Conservation (phyloP, 1,140 invertebrate genomes). For the Drosophila aff. region DNA sequence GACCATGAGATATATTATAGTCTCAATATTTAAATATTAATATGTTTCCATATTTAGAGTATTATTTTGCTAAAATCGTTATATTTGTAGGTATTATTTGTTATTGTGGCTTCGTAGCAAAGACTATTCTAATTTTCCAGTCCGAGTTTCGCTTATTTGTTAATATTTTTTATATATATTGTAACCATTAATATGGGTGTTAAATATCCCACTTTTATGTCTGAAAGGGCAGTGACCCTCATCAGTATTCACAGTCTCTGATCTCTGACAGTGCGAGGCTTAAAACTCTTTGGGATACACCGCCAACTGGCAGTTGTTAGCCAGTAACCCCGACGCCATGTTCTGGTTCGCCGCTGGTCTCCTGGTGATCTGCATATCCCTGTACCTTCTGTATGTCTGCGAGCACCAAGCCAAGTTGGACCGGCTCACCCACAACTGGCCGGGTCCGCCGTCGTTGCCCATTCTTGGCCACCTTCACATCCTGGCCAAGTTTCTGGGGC, state of each 20-base stretch:
- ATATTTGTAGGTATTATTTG: not conserved
- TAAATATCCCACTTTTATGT: slow-evolving; percentile 13
- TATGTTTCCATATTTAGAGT: too few species aligned
- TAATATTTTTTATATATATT: not conserved
- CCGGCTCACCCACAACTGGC: slow-evolving; percentile 63
- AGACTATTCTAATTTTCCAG: not conserved
- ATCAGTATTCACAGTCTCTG: slow-evolving; percentile 1
- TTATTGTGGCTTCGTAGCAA: not conserved
- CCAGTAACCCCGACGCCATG: slow-evolving; percentile 33
- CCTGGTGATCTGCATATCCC: slow-evolving; percentile 9
- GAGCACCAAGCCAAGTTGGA: slow-evolving; percentile 51
- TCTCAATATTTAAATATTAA: not conserved
- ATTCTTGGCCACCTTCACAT: slow-evolving; percentile 66
- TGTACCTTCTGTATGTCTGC: slow-evolving; percentile 31
- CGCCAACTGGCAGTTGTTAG: slow-evolving; percentile 31
- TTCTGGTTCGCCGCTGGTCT: slow-evolving; percentile 37
- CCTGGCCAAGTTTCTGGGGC: slow-evolving; percentile 42
- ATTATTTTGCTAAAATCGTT: not conserved
- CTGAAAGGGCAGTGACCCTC: slow-evolving; percentile 15
- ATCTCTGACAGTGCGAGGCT: slow-evolving; percentile 14
- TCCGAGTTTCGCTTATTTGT: not conserved
- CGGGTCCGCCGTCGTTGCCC: slow-evolving; percentile 46
- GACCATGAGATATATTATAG: not conserved
- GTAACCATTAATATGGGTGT: not conserved
- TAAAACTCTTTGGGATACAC: slow-evolving; percentile 40